Base-by-base conservation (phyloP, 2,797 vertebrate genomes). In the Mus spretus region DNA sequence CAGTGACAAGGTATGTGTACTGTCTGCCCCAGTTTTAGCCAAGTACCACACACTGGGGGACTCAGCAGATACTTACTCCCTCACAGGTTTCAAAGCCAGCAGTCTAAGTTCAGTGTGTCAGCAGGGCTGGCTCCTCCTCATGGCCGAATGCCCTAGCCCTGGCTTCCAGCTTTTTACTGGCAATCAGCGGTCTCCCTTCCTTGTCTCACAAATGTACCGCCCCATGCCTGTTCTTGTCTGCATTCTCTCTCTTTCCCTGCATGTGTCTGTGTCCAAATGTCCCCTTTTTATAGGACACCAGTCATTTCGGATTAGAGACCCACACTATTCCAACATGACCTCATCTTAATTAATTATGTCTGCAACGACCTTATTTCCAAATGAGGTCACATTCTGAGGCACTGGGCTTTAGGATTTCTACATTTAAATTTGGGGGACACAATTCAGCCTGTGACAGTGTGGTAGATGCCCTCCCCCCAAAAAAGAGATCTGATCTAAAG, bases 1-100 rank as follows among this genome's bases (percentile, higher is more conserved):
- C 50, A 47, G 53, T 5, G 59, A 57, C 20, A 10, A 59, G 22
- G n/a, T 7, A 2, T 22, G 37, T 14, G 10, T 2, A 3, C 7
- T 0, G 0, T 34, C 37, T 61, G 34, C 9, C 31, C 4, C 4
- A 20, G 44, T 31, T 15, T 2, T 22, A 20, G 50, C 7, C 0
- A 59, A 59, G 53, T 14, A 2, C 44, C 28, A 6, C 72, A 24
- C 53, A 24, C 20, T 1, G 40, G n/a, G 24, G 22, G 24, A 11
- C 59, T 37, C 83, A 4, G 19, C 28, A 4, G 74, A 50, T 5
- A 13, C 7, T 6, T 0, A 0, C 1, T 5, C 0, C 28, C 19
- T 40, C 53, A 10, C 19, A 3, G 15, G 19, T 28, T 79, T 17
- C 12, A 57, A 37, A 20, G 20, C 47, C 50, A 1, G 2, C 0